A percentile compares a stretch with the other conserved stretches of the same genome.
phyloP scores from a whole-genome alignment of 2,797 vertebrate genomes.

The Chelonia mydas region DNA sequence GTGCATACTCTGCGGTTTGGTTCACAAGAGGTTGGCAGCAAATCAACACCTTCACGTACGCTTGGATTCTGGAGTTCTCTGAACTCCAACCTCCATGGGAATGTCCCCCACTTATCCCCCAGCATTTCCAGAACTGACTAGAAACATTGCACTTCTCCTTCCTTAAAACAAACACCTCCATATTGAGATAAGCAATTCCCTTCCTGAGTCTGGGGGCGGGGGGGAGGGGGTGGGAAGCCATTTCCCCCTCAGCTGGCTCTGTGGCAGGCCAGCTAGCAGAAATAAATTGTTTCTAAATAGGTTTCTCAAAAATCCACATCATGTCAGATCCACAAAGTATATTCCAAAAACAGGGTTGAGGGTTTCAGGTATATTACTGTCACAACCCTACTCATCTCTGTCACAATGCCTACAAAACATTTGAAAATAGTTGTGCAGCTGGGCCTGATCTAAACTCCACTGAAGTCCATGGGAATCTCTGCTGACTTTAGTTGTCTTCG shows the following conservation, averaged over 20 bases:
- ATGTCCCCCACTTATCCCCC: background rate
- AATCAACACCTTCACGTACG: background rate
- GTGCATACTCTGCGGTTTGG: background rate
- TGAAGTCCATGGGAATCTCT: background rate
- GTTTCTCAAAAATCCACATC: background rate
- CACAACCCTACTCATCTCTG: background rate
- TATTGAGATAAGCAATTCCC: background rate
- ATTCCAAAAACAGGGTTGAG: background rate
- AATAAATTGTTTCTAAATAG: background rate
- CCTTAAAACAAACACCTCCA: background rate
- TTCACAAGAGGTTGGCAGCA: background rate
- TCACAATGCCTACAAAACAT: background rate
- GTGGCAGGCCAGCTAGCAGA: background rate
- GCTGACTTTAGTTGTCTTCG: background rate
- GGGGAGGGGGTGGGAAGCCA: rapidly evolving
- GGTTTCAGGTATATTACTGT: background rate
- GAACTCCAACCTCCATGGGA: background rate
- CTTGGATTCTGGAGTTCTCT: background rate
- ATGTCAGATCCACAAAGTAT: background rate
- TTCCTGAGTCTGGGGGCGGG: background rate
- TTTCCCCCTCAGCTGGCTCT: background rate
- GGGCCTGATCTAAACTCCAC: background rate
- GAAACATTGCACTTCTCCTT: background rate
- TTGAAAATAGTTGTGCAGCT: background rate
- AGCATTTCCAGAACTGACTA: background rate